Evolutionary conservation across 2,113 vertebrate genomes (phyloP).

Genomic region (Chaetodon trifascialis): DNA sequence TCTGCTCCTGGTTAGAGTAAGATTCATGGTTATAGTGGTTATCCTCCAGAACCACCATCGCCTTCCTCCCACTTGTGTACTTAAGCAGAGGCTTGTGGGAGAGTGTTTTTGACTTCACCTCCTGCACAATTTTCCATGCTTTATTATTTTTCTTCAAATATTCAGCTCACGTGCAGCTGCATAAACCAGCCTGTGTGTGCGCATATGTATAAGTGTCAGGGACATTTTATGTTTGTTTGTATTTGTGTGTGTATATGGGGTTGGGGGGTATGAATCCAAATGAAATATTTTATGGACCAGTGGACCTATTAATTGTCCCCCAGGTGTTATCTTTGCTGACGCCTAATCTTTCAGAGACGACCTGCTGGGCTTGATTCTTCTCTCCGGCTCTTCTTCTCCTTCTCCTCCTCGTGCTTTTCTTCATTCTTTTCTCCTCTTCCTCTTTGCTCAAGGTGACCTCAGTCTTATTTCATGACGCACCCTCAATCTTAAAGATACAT

Average conservation of each 20-base stretch:
- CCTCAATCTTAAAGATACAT: constrained; percentile 13
- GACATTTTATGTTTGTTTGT: constrained; percentile 70
- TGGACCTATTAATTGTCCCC: constrained; percentile 94
- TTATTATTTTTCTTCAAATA: constrained; percentile 60
- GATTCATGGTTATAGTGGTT: constrained; percentile 16
- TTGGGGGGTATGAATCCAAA: constrained; percentile 84
- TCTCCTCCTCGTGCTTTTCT: constrained; percentile 28
- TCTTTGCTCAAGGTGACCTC: constrained; percentile 68
- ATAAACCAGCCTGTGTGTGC: constrained; percentile 48
- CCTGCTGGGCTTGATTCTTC: constrained; percentile 84
- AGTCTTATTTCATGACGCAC: constrained; percentile 26
- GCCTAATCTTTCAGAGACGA: constrained; percentile 86
- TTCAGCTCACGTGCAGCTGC: constrained; percentile 62
- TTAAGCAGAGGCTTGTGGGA: constrained; percentile 44
- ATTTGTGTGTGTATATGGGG: constrained; percentile 55
- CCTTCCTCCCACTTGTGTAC: constrained; percentile 46
- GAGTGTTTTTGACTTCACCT: constrained; percentile 48
- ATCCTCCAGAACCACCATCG: constrained; percentile 6
- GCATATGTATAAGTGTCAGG: constrained; percentile 51
- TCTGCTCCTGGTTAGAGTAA: constrained; percentile 24
- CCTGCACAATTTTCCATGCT: constrained; percentile 34
- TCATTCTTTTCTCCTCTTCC: constrained; percentile 63
- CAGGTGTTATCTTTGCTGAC: constrained; percentile 89
- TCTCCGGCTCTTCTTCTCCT: constrained; percentile 51
- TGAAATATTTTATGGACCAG: constrained; percentile 92